A percentile compares a stretch with the other conserved stretches of the same genome.
phyloP scores from a whole-genome alignment of 2,797 vertebrate genomes.

The Notamacropus eugenii region DNA sequence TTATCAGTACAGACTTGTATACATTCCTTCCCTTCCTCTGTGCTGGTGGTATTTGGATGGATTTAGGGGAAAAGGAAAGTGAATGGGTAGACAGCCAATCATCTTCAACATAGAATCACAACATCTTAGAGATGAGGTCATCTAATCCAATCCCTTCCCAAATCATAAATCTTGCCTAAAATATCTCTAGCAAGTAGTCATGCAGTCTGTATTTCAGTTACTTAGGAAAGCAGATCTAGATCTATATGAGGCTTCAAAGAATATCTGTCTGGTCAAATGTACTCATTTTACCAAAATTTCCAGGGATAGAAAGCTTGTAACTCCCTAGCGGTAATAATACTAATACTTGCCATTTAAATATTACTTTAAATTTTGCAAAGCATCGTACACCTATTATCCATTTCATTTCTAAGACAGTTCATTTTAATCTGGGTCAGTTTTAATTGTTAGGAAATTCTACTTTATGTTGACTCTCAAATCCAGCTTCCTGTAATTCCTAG shows the following conservation, averaged over 20 bases:
- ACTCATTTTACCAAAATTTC: background rate
- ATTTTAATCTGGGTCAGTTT: background rate
- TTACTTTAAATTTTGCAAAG: background rate
- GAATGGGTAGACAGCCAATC: background rate
- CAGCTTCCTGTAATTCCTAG: background rate
- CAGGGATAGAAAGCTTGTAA: background rate
- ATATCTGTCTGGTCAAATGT: background rate
- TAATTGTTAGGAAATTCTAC: background rate
- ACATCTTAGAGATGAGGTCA: background rate
- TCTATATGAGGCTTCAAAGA: background rate
- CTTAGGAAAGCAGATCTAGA: background rate
- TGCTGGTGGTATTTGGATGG: background rate
- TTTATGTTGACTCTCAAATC: background rate
- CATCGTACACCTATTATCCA: conserved; percentile 8
- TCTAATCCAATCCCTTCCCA: background rate
- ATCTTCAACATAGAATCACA: background rate
- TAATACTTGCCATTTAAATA: background rate
- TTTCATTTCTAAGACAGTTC: background rate
- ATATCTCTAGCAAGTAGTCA: background rate
- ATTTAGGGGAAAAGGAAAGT: background rate
- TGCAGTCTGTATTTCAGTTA: background rate
- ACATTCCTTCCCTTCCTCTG: background rate
- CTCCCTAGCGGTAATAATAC: background rate
- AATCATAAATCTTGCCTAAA: background rate
- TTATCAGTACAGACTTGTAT: background rate